A percentile compares a stretch with the other conserved stretches of the same genome.
phyloP scores from a whole-genome alignment of 23 tunicate genomes.

The Phallusia fumigata region DNA sequence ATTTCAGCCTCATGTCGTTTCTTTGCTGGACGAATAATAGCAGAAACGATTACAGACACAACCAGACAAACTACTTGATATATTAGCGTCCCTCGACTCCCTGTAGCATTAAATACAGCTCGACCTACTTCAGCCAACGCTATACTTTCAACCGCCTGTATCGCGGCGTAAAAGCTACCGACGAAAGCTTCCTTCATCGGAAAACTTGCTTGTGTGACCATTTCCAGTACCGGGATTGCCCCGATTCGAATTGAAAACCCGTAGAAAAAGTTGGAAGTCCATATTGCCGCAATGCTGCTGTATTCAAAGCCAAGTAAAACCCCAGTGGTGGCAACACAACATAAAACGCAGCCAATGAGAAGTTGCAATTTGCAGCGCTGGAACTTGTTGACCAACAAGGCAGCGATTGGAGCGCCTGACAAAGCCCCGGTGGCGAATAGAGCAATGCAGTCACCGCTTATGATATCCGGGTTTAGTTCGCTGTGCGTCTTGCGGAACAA shows the following conservation, averaged over 20 bases:
- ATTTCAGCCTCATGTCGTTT: neutral
- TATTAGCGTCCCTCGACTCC: neutral
- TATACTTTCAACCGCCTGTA: neutral
- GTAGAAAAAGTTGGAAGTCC: neutral
- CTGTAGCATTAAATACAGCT: neutral
- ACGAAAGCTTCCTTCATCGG: neutral
- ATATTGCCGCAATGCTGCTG: neutral
- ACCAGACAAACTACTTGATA: neutral
- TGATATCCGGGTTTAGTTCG: neutral
- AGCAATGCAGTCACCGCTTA: neutral
- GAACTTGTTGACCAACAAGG: neutral
- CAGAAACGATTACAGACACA: neutral
- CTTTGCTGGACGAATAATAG: neutral
- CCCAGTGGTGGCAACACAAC: neutral
- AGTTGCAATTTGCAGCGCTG: neutral
- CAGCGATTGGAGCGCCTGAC: neutral
- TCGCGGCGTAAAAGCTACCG: neutral
- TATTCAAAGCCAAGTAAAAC: neutral
- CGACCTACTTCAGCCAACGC: neutral
- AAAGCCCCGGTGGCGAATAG: neutral
- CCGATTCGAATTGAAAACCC: neutral
- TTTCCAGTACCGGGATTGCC: neutral
- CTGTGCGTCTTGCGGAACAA: neutral
- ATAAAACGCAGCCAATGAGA: neutral
- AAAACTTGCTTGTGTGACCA: neutral